A percentile compares a stretch with the other conserved stretches of the same genome.
Evolutionary conservation across 2,113 vertebrate genomes (phyloP).

Genomic region (Lophochroa leadbeateri): DNA sequence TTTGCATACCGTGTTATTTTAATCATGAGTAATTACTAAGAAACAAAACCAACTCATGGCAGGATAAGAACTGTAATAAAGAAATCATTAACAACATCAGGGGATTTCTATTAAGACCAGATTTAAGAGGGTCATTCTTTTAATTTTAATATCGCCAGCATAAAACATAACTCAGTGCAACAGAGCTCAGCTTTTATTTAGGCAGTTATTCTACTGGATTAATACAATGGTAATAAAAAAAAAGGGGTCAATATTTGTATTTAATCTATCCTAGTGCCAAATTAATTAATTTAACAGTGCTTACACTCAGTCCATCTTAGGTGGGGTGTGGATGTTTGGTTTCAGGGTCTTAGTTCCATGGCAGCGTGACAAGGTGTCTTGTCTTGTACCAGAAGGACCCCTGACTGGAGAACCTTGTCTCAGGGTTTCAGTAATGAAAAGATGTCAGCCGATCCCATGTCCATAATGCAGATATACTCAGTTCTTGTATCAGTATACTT

Average conservation of each 20-base stretch:
- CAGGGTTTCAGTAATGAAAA: background rate
- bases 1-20: slow-evolving; percentile 6
- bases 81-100: slow-evolving; percentile 3
- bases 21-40: background rate
- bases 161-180: background rate
- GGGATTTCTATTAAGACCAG: background rate
- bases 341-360: background rate
- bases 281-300: background rate
- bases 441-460: background rate
- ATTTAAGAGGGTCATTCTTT: slow-evolving; percentile 20
- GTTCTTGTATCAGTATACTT: background rate
- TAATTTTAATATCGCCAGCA: background rate
- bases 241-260: background rate
- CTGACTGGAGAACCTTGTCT: background rate
- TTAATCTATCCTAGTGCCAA: background rate
- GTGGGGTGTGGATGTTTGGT: background rate
- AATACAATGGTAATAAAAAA: background rate
- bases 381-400: background rate
- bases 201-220: background rate
- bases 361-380: background rate
- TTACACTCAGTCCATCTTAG: background rate
- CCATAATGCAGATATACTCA: background rate
- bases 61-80: background rate
- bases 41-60: slow-evolving; percentile 13
- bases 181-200: background rate